Base-by-base conservation (phyloP, 2,113 vertebrate genomes). In the Cephalopterus ornatus region DNA sequence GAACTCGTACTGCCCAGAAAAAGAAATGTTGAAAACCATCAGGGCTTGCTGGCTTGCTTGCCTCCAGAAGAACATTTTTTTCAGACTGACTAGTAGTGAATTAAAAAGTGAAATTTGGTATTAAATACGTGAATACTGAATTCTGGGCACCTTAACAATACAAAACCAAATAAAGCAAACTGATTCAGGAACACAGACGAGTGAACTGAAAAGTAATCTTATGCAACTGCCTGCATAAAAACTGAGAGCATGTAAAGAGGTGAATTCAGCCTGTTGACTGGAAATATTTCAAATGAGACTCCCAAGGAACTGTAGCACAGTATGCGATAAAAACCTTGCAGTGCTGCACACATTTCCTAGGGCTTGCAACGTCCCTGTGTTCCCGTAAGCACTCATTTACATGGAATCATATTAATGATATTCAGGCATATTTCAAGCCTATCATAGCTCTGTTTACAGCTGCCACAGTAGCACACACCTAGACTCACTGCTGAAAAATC, bases 11-110 rank as follows among this genome's bases (percentile, higher is more conserved):
- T 61, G 50, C 47, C 23, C 37, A 85, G 88, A 72, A 96, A 91
- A 70, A 92, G 27, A 96, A 94, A 89, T 59, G 72, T 32, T 80
- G 94, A 68, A 90, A 88, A 95, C 88, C 84, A 89, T 49, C 92
- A 97, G 26, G 52, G 42, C 18, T 62, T 72, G 47, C 56, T 63
- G 78, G 72, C 46, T 83, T 87, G 71, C 85, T 78, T 93, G 86
- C 92, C 74, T 92, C 37, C 49, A 55, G 73, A 12, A 87, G 66
- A 96, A 82, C 16, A 39, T 20, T 88, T 58, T 90, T 91, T 91
- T 71, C 62, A 85, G 78, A 37, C 35, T 94, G 67, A n/a, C 50
- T 27, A 56, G 76, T 39, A 89, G n/a, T 30, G 53, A 96, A 97
- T 91, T 68, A 42, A 68, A 73, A 93, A 71, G 52, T 53, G 46